Conservation (phyloP, 1,140 invertebrate species). For the Hestina assimilis region DNA sequence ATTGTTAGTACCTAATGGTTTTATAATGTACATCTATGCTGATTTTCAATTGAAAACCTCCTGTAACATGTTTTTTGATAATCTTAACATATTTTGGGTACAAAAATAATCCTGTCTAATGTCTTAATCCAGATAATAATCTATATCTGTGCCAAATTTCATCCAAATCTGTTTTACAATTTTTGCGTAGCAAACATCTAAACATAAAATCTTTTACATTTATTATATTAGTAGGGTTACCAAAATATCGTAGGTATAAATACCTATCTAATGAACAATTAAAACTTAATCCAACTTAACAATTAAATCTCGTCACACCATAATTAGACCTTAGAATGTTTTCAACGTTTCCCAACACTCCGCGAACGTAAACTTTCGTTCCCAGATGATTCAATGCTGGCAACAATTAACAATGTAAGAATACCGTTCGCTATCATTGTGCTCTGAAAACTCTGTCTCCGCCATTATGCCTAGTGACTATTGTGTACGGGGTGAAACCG, state of each 20-base stretch:
- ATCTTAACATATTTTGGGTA: no score
- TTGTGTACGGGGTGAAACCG: neutral
- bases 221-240: neutral
- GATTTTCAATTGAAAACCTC: no score
- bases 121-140: no score
- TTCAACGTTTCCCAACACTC: neutral
- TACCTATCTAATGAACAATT: neutral
- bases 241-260: neutral
- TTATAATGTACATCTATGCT: no score
- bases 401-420: conserved; percentile 2
- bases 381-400: neutral
- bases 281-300: neutral
- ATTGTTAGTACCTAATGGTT: no score
- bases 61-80: no score
- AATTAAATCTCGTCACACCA: neutral
- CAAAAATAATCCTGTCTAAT: no score
- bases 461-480: neutral
- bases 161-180: no score
- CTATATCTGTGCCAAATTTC: no score
- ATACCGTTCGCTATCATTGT: conserved; percentile 9
- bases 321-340: no score
- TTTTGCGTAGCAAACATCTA: no score
- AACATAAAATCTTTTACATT: neutral
- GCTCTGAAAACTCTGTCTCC: neutral
- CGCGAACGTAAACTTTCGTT: neutral